Conservation (phyloP, 2,113 vertebrate genomes). For the Hemicordylus capensis region DNA sequence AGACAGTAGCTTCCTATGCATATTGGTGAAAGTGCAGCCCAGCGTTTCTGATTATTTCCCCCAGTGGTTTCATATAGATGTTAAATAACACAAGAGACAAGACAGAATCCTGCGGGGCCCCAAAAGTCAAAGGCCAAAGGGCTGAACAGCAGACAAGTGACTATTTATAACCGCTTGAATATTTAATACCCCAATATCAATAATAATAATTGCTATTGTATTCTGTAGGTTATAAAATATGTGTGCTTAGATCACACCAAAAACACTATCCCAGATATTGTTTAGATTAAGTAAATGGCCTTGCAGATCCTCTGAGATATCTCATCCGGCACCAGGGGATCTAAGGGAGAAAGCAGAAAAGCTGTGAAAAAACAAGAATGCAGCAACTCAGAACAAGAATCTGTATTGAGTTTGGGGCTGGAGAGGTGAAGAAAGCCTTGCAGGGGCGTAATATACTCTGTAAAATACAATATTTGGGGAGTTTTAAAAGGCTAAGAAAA, state of each 20-base stretch:
- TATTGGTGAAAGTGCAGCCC: no score
- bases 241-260: background rate
- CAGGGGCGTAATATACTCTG: background rate
- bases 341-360: background rate
- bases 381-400: background rate
- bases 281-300: background rate
- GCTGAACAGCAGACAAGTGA: no score
- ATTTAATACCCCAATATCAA: no score
- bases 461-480: background rate
- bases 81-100: no score
- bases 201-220: no score
- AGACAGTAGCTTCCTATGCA: no score
- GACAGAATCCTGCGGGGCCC: no score
- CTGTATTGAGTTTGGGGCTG: background rate
- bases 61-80: no score
- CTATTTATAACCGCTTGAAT: no score
- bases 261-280: background rate
- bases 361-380: background rate
- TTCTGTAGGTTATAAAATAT: background rate
- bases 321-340: background rate
- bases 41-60: no score
- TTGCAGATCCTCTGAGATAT: background rate
- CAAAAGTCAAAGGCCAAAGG: no score
- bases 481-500: constrained; percentile 3
- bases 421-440: background rate